Evolutionary conservation across 2,113 vertebrate genomes (phyloP), one percentile per base, ranked within the genome.

Genomic region (Motacilla alba): DNA sequence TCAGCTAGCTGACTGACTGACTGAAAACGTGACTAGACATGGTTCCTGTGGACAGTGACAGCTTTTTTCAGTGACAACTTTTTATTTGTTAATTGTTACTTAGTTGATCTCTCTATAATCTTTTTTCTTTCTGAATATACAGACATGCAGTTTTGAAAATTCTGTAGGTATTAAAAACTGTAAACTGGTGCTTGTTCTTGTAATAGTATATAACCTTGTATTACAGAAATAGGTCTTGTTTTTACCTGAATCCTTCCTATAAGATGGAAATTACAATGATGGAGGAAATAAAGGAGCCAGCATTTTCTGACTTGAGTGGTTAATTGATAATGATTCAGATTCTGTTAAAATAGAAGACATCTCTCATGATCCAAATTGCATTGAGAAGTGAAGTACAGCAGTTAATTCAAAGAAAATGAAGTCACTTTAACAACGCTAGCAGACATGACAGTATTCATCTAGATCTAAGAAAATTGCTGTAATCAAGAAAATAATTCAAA

Each of bases 1-100:
- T 98, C 97, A 98, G 97, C 97, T 98, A 39, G 15, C 95, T 96
- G 94, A 96, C 94, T 96, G 98, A 97, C 97, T 98, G 98, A 98
- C 98, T 98, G 98, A 98, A 95, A 97, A 97, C 95, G 96, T 98
- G 98, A 98, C 98, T 98, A 98, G 97, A 98, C 97, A 87, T 95
- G 96, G 94, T 97, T 97, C 97, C 93, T 95, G 98, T 97, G 97
- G 97, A 98, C 98, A 97, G 83, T 98, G 98, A 98, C 98, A 94
- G 87, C 96, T 98, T 98, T 98, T 94, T 94, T 90, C 72, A 90
- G 75, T 86, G 89, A 91, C 83, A 86, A 22, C 75, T 26, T 74
- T 67, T 46, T 85, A 22, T 78, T 59, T 59, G 20, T 82, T 53
- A 35, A 86, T 94, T 94, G 82, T 92, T 97, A 87, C 75, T 76